Conservation (phyloP, 2,888 invertebrate species). For the Drosophila glabriapex region DNA sequence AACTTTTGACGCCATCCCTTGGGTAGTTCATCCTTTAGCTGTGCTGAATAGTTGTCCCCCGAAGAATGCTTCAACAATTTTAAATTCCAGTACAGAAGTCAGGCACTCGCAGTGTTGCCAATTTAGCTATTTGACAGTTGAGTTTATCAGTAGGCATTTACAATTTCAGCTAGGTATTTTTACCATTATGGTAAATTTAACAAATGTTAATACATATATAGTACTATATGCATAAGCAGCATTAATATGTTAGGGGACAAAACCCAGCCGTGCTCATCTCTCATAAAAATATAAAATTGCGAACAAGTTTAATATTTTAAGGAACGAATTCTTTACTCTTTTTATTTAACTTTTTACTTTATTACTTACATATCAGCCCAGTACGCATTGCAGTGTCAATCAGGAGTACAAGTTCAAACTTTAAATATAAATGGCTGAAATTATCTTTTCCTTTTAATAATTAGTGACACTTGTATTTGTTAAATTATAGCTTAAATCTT, state of each 20-base stretch:
- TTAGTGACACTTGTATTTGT: not conserved
- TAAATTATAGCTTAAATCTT: not conserved
- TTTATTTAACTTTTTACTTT: not conserved
- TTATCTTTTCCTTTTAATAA: not conserved
- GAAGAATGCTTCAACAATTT: slow-evolving; percentile 55
- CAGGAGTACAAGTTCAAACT: not conserved
- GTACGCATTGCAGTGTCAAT: not conserved
- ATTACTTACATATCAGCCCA: not conserved
- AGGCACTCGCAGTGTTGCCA: not conserved
- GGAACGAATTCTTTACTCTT: not conserved
- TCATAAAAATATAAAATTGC: not conserved
- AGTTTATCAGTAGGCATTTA: not conserved
- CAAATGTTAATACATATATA: not conserved
- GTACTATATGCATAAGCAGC: not conserved
- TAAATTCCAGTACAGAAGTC: slow-evolving; percentile 27
- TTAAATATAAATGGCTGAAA: not conserved
- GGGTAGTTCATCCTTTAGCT: slow-evolving; percentile 19
- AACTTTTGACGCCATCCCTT: not conserved
- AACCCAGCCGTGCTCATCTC: not conserved
- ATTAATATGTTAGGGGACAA: not conserved
- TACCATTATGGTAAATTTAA: not conserved
- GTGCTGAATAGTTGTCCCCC: slow-evolving; percentile 34
- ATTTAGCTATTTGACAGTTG: too few species aligned
- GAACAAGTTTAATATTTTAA: not conserved
- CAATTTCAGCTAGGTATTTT: not conserved